Base-by-base conservation (phyloP, 2,797 vertebrate genomes). In the Mormyrops boulengeri region DNA sequence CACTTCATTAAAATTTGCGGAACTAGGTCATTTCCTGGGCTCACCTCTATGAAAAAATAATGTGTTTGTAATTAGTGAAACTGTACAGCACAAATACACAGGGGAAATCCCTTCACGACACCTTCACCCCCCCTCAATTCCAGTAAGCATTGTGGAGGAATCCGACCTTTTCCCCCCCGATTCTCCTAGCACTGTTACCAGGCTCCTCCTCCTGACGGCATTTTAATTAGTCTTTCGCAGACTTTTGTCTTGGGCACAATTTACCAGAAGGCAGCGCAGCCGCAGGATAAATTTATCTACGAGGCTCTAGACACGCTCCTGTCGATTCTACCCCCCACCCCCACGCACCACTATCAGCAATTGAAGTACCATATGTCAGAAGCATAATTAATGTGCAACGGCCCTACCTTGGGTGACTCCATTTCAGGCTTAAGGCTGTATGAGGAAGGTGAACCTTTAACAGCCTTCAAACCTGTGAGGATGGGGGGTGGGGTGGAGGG, bases 381-480 rank as follows among this genome's bases (percentile, higher is more conserved):
- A 80, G 30, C 22, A 55, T 57, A 57, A 90, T 77, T 55, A 88
- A 57, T n/a, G n/a, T 34, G 34, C 0, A 90, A 87, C 57, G 26
- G 55, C 95, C 62, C 95, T 96, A 96, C 96, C 90, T 93, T 91
- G 91, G 94, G 94, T 93, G 95, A 95, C 93, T 93, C 94, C 90
- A 92, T 94, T 95, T 95, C 93, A 90, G 93, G 91, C 91, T 91
- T 93, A 91, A 92, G 94, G 93, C 93, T 92, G 93, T 93, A 91
- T 91, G 92, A 93, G 90, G 94, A 93, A 92, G 94, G 94, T 93
- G 93, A 93, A 92, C 94, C 94, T 93, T 94, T 95, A 95, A 92
- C 95, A 91, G 94, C 95, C 94, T 94, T 94, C 93, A 94, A 93
- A 92, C 93, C 96, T 97, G 50, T n/a, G 53, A 94, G 94, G 94